Conservation (phyloP, 1,140 invertebrate genomes). For the Lamellibrachia luymesi region DNA sequence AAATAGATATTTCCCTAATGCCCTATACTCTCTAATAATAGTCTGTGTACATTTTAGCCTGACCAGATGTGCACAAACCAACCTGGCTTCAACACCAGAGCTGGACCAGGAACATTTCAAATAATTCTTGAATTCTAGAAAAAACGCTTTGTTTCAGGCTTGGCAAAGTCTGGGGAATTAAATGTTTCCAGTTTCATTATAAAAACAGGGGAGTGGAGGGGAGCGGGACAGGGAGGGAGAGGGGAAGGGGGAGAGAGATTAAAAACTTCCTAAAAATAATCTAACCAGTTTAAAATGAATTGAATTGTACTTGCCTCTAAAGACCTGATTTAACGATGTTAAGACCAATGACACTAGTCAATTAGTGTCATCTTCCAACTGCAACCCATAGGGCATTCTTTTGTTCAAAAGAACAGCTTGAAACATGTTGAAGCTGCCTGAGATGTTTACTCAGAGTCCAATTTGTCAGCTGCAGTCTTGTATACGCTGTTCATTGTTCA, state of each 20-base stretch:
- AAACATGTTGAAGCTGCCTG: not conserved
- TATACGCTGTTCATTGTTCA: not conserved
- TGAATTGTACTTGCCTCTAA: not conserved
- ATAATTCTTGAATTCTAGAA: too few species aligned
- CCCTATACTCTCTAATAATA: not conserved
- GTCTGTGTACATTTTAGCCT: not conserved
- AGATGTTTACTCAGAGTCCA: not conserved
- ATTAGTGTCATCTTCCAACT: not conserved
- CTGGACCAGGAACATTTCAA: too few species aligned
- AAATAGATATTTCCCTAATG: not conserved
- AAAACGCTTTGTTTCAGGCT: too few species aligned
- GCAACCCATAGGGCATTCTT: not conserved
- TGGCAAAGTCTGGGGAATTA: too few species aligned
- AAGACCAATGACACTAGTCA: not conserved
- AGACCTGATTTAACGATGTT: not conserved
- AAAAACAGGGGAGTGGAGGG: too few species aligned
- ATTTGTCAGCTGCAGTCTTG: not conserved
- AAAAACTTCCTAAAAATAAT: too few species aligned
- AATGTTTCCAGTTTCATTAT: too few species aligned
- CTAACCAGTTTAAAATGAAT: not conserved
- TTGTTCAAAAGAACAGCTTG: not conserved
- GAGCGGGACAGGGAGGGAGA: too few species aligned
- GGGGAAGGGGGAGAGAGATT: too few species aligned
- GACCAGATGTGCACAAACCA: not conserved
- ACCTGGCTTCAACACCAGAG: too few species aligned